A percentile compares a stretch with the other conserved stretches of the same genome.
Conservation (phyloP, 2,113 vertebrate species). For the Bos indicus region DNA sequence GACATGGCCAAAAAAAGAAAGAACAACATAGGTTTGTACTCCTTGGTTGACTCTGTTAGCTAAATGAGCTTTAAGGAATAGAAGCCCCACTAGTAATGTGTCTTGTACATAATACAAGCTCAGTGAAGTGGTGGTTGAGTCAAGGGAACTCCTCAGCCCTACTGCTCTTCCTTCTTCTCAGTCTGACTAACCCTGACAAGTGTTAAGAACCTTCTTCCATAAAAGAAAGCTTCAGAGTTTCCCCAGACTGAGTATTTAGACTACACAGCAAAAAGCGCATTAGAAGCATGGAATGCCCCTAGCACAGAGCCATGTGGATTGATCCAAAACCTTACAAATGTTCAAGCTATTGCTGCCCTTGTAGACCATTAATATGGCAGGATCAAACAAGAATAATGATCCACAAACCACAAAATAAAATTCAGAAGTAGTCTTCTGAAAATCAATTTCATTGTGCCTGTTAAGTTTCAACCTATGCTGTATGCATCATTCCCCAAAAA, state of each 20-base stretch:
- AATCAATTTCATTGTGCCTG: slow-evolving; percentile 58
- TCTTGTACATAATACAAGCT: not conserved
- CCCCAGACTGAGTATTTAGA: not conserved
- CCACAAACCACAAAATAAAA: slow-evolving; percentile 57
- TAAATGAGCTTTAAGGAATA: slow-evolving; percentile 16
- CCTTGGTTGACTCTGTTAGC: not conserved
- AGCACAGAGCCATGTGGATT: not conserved
- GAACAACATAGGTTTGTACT: not conserved
- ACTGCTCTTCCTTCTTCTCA: not conserved
- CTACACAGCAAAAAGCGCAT: not conserved
- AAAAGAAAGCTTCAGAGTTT: not conserved
- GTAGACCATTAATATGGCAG: not conserved
- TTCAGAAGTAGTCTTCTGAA: slow-evolving; percentile 48
- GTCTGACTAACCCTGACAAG: not conserved
- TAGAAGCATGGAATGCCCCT: not conserved
- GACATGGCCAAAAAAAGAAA: not conserved
- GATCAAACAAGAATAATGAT: slow-evolving; percentile 42
- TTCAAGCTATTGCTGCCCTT: slow-evolving; percentile 22
- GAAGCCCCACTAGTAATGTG: not conserved
- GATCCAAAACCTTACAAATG: slow-evolving; percentile 15
- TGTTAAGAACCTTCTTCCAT: not conserved
- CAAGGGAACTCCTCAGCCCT: slow-evolving; percentile 4
- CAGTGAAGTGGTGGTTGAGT: not conserved
- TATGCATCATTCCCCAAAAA: slow-evolving; percentile 39
- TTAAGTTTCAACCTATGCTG: slow-evolving; percentile 39